Conservation (phyloP, 2,113 vertebrate species). For the Perca fluviatilis region DNA sequence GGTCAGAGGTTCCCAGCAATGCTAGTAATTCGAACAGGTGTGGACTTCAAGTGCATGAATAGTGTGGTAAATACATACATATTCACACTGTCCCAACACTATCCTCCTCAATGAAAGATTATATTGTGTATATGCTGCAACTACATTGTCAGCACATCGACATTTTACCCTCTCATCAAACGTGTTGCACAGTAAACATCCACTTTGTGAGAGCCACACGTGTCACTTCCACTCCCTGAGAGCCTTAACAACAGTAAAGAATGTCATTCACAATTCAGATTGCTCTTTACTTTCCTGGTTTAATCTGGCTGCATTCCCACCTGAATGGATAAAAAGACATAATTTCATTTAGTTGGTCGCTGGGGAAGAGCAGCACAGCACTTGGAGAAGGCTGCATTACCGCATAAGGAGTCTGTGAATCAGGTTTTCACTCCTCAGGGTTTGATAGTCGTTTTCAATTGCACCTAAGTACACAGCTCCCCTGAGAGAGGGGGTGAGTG, state of each 20-base stretch:
- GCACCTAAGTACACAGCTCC: constrained; percentile 73
- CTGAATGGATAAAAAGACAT: constrained; percentile 71
- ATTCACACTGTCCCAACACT: background rate
- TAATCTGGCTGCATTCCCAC: constrained; percentile 60
- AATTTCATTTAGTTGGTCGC: constrained; percentile 69
- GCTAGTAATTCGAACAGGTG: constrained; percentile 4
- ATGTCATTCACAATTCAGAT: constrained; percentile 60
- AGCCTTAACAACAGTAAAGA: constrained; percentile 42
- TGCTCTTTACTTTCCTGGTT: constrained; percentile 49
- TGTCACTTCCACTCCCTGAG: constrained; percentile 43
- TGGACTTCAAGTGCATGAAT: constrained; percentile 13
- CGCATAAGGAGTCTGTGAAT: constrained; percentile 72
- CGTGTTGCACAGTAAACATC: constrained; percentile 43
- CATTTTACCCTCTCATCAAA: constrained; percentile 51
- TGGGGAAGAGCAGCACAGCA: constrained; percentile 51
- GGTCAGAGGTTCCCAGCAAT: background rate
- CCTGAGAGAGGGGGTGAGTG: constrained; percentile 50
- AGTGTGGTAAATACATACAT: background rate
- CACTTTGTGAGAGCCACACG: constrained; percentile 45
- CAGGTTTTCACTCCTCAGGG: constrained; percentile 68
- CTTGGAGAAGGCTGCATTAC: constrained; percentile 52
- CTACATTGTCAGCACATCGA: constrained; percentile 35
- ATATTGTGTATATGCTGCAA: constrained; percentile 5
- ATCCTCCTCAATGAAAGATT: constrained; percentile 11
- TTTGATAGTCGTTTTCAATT: constrained; percentile 77